Evolutionary conservation across 2,113 vertebrate species (phyloP), one percentile per base, ranked within the genome.

Genomic region (Martes martes): DNA sequence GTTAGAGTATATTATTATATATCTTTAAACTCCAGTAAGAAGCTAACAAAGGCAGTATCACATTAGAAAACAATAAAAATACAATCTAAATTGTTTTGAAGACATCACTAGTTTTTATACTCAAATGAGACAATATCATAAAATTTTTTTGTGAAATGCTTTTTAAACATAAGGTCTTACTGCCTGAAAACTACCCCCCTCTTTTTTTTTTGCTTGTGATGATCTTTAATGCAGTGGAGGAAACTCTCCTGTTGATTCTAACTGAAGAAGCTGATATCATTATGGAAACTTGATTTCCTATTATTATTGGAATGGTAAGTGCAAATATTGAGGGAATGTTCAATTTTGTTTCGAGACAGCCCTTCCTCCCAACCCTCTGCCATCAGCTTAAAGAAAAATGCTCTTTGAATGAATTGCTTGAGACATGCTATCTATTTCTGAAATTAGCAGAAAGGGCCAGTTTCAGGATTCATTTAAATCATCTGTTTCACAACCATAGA

Each of bases 341-440:
- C 71, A 97, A 0, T 4, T 93, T 47, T 95, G 14, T 95, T 95
- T 96, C 97, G 96, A 98, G 98, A 97, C 23, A 96, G 73, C 94
- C 91, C 95, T 96, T 82, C 93, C 11, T 90, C n/a, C 26, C 24
- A n/a, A 47, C 19, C 28, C 31, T 42, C 19, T 88, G 33, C 91
- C 89, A 98, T 96, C 86, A 24, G 89, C 87, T 98, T 97, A 90
- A 98, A 97, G 76, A 98, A 98, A 97, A 98, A 98, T 94, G 95
- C 78, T 94, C 95, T 97, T 97, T 94, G 92, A 98, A 98, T 96
- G 94, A 98, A 98, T 98, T 97, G 90, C 63, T 97, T 87, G 97
- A 98, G 97, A 96, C 96, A 97, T 55, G 31, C 80, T 98, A 98
- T 98, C 97, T 98, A 97, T 98, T 98, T 98, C 93, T 97, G 91